A percentile compares a stretch with the other conserved stretches of the same genome.
These are phyloP conservation scores for Chloroceryle inda DNA, from an alignment of 2,797 vertebrate species.

Conservation along the genomic window DNA sequence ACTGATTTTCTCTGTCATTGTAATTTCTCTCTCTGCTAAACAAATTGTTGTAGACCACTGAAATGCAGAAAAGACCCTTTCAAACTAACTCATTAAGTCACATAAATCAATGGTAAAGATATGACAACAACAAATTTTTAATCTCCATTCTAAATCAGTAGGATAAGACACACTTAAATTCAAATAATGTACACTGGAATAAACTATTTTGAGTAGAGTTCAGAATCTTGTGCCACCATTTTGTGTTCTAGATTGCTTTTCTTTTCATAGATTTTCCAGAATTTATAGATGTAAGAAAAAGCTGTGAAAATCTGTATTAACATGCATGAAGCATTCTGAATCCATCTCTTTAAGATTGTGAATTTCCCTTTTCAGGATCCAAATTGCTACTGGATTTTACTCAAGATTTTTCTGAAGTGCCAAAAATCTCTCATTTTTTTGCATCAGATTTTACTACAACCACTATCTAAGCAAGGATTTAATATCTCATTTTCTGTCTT, in stretches of 20 bases:
- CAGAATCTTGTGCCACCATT: neutral
- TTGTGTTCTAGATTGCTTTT: neutral
- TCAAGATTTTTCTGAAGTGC: neutral
- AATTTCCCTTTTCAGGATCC: neutral
- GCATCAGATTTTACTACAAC: neutral
- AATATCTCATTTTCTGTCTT: neutral
- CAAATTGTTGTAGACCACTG: neutral
- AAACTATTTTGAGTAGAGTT: neutral
- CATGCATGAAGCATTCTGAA: neutral
- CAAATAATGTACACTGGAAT: neutral
- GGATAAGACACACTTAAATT: neutral
- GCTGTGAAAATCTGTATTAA: neutral
- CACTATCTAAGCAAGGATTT: neutral
- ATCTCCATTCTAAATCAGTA: neutral
- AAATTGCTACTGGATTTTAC: neutral
- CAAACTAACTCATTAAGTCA: neutral
- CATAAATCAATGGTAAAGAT: neutral
- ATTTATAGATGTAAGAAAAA: neutral
- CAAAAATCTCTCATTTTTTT: neutral
- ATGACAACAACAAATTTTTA: neutral
- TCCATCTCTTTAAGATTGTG: neutral
- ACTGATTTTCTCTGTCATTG: constrained; percentile 29
- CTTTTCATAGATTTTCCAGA: neutral
- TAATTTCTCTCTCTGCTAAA: neutral
- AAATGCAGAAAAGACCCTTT: neutral